Base-by-base conservation (phyloP, 2,888 invertebrate genomes). In the Mesopsocus fuscifrons region DNA sequence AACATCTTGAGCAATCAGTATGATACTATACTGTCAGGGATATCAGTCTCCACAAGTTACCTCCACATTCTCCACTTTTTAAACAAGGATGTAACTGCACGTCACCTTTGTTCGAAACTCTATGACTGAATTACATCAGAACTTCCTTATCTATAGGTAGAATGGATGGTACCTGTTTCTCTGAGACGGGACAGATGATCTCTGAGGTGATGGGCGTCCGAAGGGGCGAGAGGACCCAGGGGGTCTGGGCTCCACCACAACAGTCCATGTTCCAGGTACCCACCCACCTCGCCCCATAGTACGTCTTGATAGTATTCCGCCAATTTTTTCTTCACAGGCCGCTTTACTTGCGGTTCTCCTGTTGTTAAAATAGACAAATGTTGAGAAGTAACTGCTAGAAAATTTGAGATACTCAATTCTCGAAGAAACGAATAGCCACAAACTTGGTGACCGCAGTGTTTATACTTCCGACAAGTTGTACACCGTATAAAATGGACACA, bases 221-320 rank as follows among this genome's bases (percentile, higher is more conserved):
- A 52, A 43, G 51, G 52, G 45, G 60, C 67, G 63, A 68, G 69
- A 44, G 72, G 71, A 11, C 78, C 75, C 34, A 82, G 60, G 1
- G 81, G 78, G 48, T 74, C 75, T 9, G 74, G 65, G 2, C 78
- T 77, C 83, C 84, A 84, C 87, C 85, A 87, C 1, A 87, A 63
- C 17, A 85, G 69, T 16, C 83, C 73, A 53, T 87, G 84, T 55
- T 85, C 83, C 41, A 83, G 64, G 53, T 74, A 77, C 46, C 76
- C 75, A 2, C 84, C 84, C 2, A 83, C 78, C 54, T 82, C 77
- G 0, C 78, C 77, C 85, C 85, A 87, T 21, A 83, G 62, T 43
- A 77, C 70, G 55, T 77, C 74, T 52, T 78, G 76, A 54, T 79
- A 80, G 55, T 76, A 78, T 52, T 74, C 71, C 5, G 72, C 63